Percentiles rank a stretch among this genome's conserved stretches.
These are phyloP conservation scores for Meleagris gallopavo DNA, from an alignment of 2,113 vertebrate genomes.

Conservation along the genomic window DNA sequence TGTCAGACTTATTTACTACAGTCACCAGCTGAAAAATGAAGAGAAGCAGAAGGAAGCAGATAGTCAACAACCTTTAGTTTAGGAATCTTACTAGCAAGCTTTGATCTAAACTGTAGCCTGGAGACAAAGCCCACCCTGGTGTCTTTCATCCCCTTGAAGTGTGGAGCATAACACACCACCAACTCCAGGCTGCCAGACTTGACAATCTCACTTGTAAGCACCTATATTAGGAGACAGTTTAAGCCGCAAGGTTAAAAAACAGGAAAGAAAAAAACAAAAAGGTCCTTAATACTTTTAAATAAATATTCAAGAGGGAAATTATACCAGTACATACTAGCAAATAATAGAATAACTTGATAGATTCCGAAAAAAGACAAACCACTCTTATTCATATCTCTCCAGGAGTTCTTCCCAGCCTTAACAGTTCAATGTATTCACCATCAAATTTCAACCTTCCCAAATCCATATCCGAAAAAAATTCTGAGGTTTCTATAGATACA, in stretches of 20 bases:
- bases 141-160: constrained; percentile 63
- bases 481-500: neutral
- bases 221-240: neutral
- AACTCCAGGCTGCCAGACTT: constrained; percentile 25
- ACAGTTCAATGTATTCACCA: rapidly evolving
- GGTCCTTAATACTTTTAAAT: neutral
- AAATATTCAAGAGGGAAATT: constrained; percentile 29
- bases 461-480: neutral
- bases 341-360: neutral
- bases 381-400: neutral
- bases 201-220: constrained; percentile 29
- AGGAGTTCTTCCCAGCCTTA: neutral
- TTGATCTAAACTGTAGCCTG: constrained; percentile 64
- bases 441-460: neutral
- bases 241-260: too few relatives aligned
- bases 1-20: constrained; percentile 60
- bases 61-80: constrained; percentile 62
- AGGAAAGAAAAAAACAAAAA: neutral
- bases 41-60: constrained; percentile 67
- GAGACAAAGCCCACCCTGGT: constrained; percentile 67
- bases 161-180: constrained; percentile 33
- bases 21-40: constrained; percentile 59
- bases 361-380: neutral
- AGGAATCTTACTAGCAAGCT: constrained; percentile 57
- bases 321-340: neutral